Conservation (phyloP, 2,888 invertebrate genomes). For the Hypsopygia costalis region DNA sequence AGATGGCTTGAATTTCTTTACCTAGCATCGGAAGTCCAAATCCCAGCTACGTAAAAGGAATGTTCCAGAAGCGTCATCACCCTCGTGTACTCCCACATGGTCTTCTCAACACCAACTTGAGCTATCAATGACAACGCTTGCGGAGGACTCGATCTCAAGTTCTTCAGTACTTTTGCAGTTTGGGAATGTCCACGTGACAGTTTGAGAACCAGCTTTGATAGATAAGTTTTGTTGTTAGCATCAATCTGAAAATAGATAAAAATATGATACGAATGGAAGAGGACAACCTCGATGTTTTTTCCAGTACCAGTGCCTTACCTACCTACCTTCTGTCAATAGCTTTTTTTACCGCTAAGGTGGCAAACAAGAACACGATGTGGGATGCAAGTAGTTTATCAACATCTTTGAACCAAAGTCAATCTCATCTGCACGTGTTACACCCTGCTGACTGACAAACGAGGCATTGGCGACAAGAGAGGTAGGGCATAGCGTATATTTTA, state of each 20-base stretch:
- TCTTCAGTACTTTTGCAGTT: constrained; percentile 59
- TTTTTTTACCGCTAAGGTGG: no score
- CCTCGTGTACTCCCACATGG: constrained; percentile 71
- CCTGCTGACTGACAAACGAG: no score
- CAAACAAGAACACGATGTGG: no score
- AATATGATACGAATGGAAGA: no score
- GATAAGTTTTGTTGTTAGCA: constrained; percentile 68
- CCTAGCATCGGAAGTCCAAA: constrained; percentile 69
- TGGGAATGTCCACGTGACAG: constrained; percentile 70
- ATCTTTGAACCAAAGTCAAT: no score
- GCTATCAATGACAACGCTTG: constrained; percentile 66
- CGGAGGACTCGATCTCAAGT: constrained; percentile 55
- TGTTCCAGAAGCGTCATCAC: constrained; percentile 69
- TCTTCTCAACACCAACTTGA: constrained; percentile 67
- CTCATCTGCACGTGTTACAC: no score
- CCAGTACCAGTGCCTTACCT: no score
- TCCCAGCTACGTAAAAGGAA: constrained; percentile 67
- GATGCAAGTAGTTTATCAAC: no score
- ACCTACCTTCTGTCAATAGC: no score
- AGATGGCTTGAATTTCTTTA: constrained; percentile 19
- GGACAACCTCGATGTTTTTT: no score
- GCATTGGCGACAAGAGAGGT: no score
- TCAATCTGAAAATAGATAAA: constrained; percentile 54
- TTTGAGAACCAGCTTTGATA: constrained; percentile 67
- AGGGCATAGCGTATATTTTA: no score